A percentile compares a stretch with the other conserved stretches of the same genome.
Conservation (phyloP, 2,113 vertebrate species). For the Willisornis vidua region DNA sequence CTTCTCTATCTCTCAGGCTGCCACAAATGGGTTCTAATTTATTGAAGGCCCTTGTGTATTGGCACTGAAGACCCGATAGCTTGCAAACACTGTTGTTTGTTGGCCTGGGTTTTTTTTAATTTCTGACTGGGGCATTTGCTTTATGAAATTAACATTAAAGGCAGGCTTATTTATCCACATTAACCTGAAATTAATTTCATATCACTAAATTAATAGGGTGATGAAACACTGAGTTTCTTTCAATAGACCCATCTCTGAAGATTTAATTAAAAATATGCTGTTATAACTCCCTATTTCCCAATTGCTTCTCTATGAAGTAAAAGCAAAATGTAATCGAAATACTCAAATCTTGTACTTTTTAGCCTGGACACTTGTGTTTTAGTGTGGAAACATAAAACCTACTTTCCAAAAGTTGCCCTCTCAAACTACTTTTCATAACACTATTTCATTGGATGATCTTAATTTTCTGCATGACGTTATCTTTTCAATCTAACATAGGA, state of each 20-base stretch:
- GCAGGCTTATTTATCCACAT: slow-evolving; percentile 59
- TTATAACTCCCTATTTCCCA: background rate
- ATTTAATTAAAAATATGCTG: slow-evolving; percentile 13
- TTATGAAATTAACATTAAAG: slow-evolving; percentile 67
- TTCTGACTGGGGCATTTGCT: slow-evolving; percentile 7
- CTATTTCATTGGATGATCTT: slow-evolving; percentile 70
- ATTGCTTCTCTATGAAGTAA: slow-evolving; percentile 25
- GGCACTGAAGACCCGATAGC: background rate
- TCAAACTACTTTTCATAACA: slow-evolving; percentile 60
- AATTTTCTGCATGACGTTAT: slow-evolving; percentile 71
- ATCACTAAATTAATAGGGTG: slow-evolving; percentile 57
- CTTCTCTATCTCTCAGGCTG: background rate
- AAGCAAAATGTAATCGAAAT: slow-evolving; percentile 40
- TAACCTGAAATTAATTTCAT: slow-evolving; percentile 65
- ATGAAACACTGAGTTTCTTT: slow-evolving; percentile 46
- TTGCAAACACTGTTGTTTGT: slow-evolving; percentile 6
- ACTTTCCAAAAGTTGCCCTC: slow-evolving; percentile 31
- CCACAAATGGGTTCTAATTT: background rate
- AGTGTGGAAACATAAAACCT: slow-evolving; percentile 62
- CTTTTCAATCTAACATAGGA: slow-evolving; percentile 63
- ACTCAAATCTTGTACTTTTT: slow-evolving; percentile 54
- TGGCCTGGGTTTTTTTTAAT: background rate
- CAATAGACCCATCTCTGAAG: background rate
- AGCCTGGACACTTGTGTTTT: slow-evolving; percentile 39
- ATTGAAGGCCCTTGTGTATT: background rate